Base-by-base conservation (phyloP, 1,140 invertebrate species). In the Andricus grossulariae region DNA sequence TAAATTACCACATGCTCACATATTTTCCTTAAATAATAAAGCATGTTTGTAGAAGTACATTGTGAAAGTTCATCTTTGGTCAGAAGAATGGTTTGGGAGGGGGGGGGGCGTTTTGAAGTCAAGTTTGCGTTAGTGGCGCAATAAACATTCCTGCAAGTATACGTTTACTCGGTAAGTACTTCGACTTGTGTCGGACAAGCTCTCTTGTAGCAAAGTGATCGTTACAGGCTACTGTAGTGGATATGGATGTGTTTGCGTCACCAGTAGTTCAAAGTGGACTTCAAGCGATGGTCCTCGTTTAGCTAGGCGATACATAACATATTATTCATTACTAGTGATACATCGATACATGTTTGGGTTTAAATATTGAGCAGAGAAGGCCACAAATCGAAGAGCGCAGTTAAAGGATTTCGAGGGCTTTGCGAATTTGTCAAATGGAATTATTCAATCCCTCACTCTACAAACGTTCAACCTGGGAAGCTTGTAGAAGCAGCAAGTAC, bases 141-240 rank as follows among this genome's bases (percentile, higher is more conserved):
- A 66, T 66, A 66, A 66, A 66, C 25, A 66, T 66, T 66, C 60
- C 25, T 39, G 25, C 32, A 66, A 66, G 60, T 39, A 32, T 32
- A 66, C 60, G 25, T 54, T 39, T 66, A 66, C 60, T 66, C 60
- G 60, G 45, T 45, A 66, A 66, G 60, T 66, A 66, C 60, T 66
- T 66, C 21, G 25, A 16, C 60, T 66, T 21, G 60, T 66, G 60
- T 66, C 60, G 15, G 60, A 66, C 60, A 66, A 66, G 60, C 60
- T 39, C 60, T 66, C 60, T 66, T 66, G 60, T 39, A 32, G 25
- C 60, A 66, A 66, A 66, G 32, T 60, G 57, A 60, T 60, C 57
- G 57, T 60, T 60, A 25, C 21, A 45, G 39, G 1, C 39, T 11
- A 60, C 57, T 15, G 57, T 66, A 66, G 60, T 66, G 60, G 60